Base-by-base conservation (phyloP, 2,113 vertebrate species). In the Nibea coibor region DNA sequence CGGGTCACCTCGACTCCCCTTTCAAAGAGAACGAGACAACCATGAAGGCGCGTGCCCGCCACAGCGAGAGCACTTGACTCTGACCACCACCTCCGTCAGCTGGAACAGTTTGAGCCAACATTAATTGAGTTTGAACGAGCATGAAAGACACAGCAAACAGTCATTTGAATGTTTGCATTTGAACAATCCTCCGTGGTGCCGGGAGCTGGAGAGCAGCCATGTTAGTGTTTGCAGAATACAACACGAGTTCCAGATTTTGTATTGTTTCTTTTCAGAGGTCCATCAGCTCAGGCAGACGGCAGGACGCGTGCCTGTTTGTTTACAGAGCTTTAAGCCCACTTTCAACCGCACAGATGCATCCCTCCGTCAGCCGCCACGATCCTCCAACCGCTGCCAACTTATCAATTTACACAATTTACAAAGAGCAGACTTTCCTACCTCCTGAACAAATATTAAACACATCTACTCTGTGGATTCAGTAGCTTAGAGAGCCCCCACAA, bases 321-420 rank as follows among this genome's bases (percentile, higher is more conserved):
- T 97, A 96, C 93, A 95, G 93, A 96, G 91, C 87, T 86, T 35
- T 89, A 95, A 96, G 93, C 92, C 90, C 89, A 72, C 88, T 94
- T 93, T 86, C 84, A 91, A 93, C 94, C 91, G 78, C 79, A 62
- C 11, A 80, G 95, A 91, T 72, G 83, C 93, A 89, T 93, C 88
- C 91, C 91, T 91, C 77, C 88, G 78, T 83, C 88, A 71, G 62
- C 61, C 57, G 6, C 81, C 91, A 84, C 59, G 85, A 82, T 83
- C 82, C 73, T 66, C 58, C n/a, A 2, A 2, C 76, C 78, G 82
- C 93, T 92, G 96, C 94, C 96, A 96, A 84, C 89, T 93, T 89
- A 93, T 93, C 94, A 90, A 91, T 92, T 93, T 94, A 91, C 81
- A 82, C 93, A 92, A 93, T 90, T 48, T 93, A 90, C 91, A 93